Evolutionary conservation across 2,888 invertebrate species (phyloP).

Genomic region (Sclerodermus sp.): DNA sequence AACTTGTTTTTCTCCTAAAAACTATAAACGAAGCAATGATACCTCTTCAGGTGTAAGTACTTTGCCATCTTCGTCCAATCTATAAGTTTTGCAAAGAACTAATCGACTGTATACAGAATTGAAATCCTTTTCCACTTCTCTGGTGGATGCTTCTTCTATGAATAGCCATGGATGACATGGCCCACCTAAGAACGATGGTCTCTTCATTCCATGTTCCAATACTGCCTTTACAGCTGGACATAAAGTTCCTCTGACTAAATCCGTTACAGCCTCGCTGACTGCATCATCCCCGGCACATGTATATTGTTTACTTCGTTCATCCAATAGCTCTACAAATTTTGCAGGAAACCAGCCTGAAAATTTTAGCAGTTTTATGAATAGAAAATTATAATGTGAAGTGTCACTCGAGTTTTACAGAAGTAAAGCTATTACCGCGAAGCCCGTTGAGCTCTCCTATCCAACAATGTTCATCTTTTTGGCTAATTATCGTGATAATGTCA

Average conservation of each 20-base stretch:
- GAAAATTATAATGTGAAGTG: not conserved
- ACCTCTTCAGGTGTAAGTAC: constrained; percentile 97
- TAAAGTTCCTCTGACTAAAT: constrained; percentile 90
- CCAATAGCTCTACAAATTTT: constrained; percentile 92
- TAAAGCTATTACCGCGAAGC: constrained; percentile 64
- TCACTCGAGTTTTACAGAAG: not conserved
- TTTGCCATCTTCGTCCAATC: constrained; percentile 98
- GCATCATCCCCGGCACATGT: constrained; percentile 95
- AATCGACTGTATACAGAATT: constrained; percentile 96
- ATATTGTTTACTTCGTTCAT: constrained; percentile 91
- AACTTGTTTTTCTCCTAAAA: constrained; percentile 1
- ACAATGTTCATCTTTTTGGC: constrained; percentile 97
- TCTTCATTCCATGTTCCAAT: constrained; percentile 91
- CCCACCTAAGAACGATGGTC: constrained; percentile 83
- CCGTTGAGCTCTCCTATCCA: constrained; percentile 98
- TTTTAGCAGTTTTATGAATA: constrained; percentile 14
- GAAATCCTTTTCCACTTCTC: constrained; percentile 97
- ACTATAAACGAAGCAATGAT: constrained; percentile 11
- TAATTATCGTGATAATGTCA: constrained; percentile 96
- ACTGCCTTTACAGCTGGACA: constrained; percentile 93
- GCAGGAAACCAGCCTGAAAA: constrained; percentile 96
- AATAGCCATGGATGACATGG: constrained; percentile 99
- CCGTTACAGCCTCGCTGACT: constrained; percentile 94
- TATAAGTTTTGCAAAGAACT: constrained; percentile 96
- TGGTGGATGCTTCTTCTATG: constrained; percentile 94